Conservation (phyloP, 2,797 vertebrate species). For the Siniperca obscura region DNA sequence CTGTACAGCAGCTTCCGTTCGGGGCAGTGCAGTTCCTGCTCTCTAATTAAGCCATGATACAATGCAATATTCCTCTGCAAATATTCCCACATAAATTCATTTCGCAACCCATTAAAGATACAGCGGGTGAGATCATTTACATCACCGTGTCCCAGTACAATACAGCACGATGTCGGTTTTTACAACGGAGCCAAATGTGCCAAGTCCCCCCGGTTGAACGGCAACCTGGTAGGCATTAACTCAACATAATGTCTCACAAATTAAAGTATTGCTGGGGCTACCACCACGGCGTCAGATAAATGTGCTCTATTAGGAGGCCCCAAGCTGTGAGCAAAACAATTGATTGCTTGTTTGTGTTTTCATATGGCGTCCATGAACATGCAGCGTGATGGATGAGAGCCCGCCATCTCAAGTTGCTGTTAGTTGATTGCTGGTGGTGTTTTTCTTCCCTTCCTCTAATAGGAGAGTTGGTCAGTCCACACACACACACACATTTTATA, state of each 20-base stretch:
- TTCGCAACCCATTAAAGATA: conserved; percentile 74
- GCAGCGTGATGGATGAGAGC: conserved; percentile 79
- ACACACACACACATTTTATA: conserved; percentile 35
- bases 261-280: conserved; percentile 83
- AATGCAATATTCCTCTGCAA: conserved; percentile 76
- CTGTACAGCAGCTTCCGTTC: conserved; percentile 26
- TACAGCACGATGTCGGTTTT: conserved; percentile 44
- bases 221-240: conserved; percentile 84
- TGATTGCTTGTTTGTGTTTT: conserved; percentile 85
- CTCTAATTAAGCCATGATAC: conserved; percentile 77
- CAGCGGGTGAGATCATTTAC: conserved; percentile 79
- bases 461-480: conserved; percentile 52
- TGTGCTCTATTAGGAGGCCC: conserved; percentile 81
- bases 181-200: conserved; percentile 63
- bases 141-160: conserved; percentile 68
- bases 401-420: conserved; percentile 70
- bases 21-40: conserved; percentile 38
- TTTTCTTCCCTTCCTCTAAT: conserved; percentile 51
- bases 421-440: conserved; percentile 63
- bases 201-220: conserved; percentile 74
- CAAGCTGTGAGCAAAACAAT: conserved; percentile 81
- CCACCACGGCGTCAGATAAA: conserved; percentile 80
- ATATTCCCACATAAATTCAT: conserved; percentile 82
- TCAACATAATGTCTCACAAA: conserved; percentile 87
- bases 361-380: conserved; percentile 73